Conservation (phyloP, 2,888 invertebrate genomes). For the Temnothorax ravouxi region DNA sequence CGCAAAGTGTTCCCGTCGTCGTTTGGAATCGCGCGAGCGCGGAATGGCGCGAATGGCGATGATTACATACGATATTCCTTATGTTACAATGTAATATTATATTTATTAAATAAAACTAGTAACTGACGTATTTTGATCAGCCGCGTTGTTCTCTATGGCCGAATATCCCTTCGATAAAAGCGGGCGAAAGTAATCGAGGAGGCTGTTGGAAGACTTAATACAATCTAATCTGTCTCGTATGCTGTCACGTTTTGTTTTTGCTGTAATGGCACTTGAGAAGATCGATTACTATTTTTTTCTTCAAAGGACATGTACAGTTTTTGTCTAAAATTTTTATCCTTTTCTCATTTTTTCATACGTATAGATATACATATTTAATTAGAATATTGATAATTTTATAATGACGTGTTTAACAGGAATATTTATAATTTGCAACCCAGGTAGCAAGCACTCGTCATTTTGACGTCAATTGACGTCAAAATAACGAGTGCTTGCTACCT, state of each 20-base stretch:
- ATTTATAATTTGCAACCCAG: background rate
- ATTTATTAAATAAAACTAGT: conserved; percentile 83
- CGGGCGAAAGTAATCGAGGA: background rate
- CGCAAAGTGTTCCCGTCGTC: conserved; percentile 2
- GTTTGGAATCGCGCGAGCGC: conserved; percentile 69
- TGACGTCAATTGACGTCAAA: too few relatives aligned
- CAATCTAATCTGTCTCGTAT: background rate
- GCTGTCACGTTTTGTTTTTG: background rate
- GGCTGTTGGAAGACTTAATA: background rate
- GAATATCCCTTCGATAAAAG: background rate
- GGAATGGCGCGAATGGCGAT: conserved; percentile 62
- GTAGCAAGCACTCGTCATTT: too few relatives aligned
- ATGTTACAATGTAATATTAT: conserved; percentile 83
- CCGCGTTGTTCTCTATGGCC: conserved; percentile 8
- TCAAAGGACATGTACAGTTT: background rate
- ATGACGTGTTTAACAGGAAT: background rate
- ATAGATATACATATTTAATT: background rate
- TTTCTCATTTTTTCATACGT: background rate
- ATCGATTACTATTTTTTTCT: background rate
- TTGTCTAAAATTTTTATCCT: background rate
- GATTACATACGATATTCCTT: conserved; percentile 80
- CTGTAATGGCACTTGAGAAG: background rate
- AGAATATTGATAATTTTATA: background rate
- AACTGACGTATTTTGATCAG: conserved; percentile 77
- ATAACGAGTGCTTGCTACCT: too few relatives aligned